phyloP scores from a whole-genome alignment of 1,140 invertebrate species.

The Lepidurus apus region DNA sequence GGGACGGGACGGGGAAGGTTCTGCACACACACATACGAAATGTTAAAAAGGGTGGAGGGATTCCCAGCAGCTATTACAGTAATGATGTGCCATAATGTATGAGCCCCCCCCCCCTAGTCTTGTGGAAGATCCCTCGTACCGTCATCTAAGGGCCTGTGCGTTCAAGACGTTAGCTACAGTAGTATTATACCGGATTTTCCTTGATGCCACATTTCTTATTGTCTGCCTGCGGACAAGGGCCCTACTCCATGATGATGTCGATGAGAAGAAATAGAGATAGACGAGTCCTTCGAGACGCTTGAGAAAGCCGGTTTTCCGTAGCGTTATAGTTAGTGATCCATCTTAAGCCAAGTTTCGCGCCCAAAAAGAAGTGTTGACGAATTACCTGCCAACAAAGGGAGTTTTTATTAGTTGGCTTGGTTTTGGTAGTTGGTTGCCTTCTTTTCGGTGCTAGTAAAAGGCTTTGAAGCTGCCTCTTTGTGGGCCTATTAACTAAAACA shows the following conservation, averaged over 20 bases:
- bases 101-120: not conserved
- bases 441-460: too few relatives aligned
- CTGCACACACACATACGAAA: not conserved
- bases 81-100: conserved; percentile 20
- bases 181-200: too few relatives aligned
- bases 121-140: not conserved
- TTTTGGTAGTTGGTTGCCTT: not conserved
- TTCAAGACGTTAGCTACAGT: too few relatives aligned
- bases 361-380: conserved; percentile 23
- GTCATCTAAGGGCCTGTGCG: not conserved
- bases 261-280: not conserved
- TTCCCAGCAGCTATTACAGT: conserved; percentile 11
- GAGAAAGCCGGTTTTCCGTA: not conserved
- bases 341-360: not conserved
- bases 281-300: not conserved
- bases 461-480: too few relatives aligned
- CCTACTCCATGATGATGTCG: not conserved
- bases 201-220: too few relatives aligned
- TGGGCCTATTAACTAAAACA: too few relatives aligned
- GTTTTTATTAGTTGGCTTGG: not conserved
- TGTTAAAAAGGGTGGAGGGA: not conserved
- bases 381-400: not conserved
- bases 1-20: not conserved
- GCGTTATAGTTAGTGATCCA: conserved; percentile 1
- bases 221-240: too few relatives aligned